A percentile compares a stretch with the other conserved stretches of the same genome.
Evolutionary conservation across 2,113 vertebrate species (phyloP).

Genomic region (Climacteris rufus): DNA sequence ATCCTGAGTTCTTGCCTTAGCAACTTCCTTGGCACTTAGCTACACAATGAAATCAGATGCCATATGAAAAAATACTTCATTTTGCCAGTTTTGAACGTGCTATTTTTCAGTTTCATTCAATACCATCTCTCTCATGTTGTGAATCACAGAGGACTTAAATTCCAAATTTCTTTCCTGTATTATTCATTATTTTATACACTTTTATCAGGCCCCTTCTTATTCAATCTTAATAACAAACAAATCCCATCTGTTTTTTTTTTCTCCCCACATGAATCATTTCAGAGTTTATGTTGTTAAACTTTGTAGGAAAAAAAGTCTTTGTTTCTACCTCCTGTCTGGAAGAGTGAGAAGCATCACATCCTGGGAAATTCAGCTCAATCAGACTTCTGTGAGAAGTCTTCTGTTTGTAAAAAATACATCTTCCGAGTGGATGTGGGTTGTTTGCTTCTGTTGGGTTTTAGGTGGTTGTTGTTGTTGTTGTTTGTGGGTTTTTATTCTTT

Average conservation of each 20-base stretch:
- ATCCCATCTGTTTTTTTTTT: neutral
- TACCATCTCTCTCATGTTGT: neutral
- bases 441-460: neutral
- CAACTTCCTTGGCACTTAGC: neutral
- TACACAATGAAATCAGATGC: neutral
- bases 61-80: neutral
- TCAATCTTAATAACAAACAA: neutral
- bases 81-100: neutral
- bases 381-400: neutral
- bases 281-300: neutral
- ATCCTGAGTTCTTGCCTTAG: neutral
- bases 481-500: neutral
- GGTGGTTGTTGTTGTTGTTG: too few species aligned
- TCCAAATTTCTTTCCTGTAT: neutral
- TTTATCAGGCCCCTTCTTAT: neutral
- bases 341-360: neutral
- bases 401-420: neutral
- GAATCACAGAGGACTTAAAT: neutral
- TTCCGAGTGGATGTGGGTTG: accelerated
- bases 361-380: neutral
- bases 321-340: neutral
- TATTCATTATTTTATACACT: neutral
- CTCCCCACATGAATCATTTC: neutral
- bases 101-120: constrained; percentile 12
- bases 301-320: neutral